Conservation (phyloP, 2,888 invertebrate species). For the Epicampocera succincta region DNA sequence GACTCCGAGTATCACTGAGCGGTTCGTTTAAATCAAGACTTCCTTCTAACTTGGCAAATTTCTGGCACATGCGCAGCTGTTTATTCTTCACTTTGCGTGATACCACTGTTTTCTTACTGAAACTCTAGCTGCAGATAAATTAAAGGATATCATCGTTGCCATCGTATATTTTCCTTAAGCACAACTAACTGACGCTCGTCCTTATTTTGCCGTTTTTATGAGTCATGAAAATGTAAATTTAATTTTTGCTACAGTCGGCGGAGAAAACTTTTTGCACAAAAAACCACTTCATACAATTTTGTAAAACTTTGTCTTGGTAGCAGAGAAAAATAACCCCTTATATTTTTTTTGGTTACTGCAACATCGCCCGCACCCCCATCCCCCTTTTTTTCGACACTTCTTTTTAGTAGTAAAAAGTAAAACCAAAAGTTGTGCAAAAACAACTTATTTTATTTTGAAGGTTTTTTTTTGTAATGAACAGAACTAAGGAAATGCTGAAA, state of each 20-base stretch:
- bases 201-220: conserved; percentile 52
- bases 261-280: conserved; percentile 45
- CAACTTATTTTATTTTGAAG: conserved; percentile 41
- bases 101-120: conserved; percentile 64
- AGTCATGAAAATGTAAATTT: conserved; percentile 63
- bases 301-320: conserved; percentile 62
- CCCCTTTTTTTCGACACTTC: conserved; percentile 20
- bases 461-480: conserved; percentile 9
- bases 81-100: background rate
- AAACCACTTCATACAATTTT: conserved; percentile 8
- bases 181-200: conserved; percentile 77
- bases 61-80: background rate
- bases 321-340: conserved; percentile 57
- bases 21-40: no score
- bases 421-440: conserved; percentile 43
- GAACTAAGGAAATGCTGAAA: conserved; percentile 40
- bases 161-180: conserved; percentile 78
- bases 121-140: conserved; percentile 74
- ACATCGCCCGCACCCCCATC: conserved; percentile 27
- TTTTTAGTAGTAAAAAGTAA: background rate
- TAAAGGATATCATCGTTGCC: conserved; percentile 64
- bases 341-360: conserved; percentile 35
- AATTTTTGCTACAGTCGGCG: conserved; percentile 61
- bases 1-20: no score
- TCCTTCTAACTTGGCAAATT: no score